Percentiles rank a stretch among this genome's conserved stretches.
Evolutionary conservation across 2,888 invertebrate species (phyloP).

Genomic region (Caenorhabditis imperialis): DNA sequence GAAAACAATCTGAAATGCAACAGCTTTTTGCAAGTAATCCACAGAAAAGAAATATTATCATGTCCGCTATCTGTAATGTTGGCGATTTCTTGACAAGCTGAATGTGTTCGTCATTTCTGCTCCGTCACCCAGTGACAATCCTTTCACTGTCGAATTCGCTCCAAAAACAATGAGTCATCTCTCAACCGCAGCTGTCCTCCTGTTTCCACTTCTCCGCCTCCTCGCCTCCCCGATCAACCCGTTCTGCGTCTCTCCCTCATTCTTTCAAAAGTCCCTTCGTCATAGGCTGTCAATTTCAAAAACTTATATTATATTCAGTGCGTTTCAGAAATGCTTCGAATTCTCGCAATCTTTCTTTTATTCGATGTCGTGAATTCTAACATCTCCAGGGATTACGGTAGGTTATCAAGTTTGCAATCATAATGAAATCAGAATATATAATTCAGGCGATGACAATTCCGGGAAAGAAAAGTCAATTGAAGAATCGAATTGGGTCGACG

Average conservation of each 20-base stretch:
- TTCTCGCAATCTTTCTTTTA: constrained; percentile 8
- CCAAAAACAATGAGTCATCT: constrained; percentile 39
- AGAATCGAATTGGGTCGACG: constrained; percentile 61
- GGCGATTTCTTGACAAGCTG: constrained; percentile 9
- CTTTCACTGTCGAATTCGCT: background rate
- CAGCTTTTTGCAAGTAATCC: no score
- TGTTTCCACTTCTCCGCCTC: constrained; percentile 23
- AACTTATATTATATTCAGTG: constrained; percentile 25
- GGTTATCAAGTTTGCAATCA: background rate
- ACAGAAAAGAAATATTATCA: constrained; percentile 7
- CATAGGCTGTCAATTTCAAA: constrained; percentile 10
- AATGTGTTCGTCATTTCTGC: no score
- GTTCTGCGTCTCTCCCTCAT: constrained; percentile 29
- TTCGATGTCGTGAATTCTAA: constrained; percentile 6
- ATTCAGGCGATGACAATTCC: constrained; percentile 16
- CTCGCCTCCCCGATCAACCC: constrained; percentile 29
- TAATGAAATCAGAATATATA: no score
- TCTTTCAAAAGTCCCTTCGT: constrained; percentile 2
- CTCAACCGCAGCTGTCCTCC: constrained; percentile 30
- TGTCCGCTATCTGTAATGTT: no score
- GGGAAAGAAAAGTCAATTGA: constrained; percentile 28
- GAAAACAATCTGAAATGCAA: no score
- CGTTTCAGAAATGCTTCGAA: constrained; percentile 34
- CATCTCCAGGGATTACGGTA: constrained; percentile 25
- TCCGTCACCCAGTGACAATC: constrained; percentile 22